These are phyloP conservation scores for Mesoligia furuncula DNA, from an alignment of 2,888 invertebrate genomes.

Conservation along the genomic window DNA sequence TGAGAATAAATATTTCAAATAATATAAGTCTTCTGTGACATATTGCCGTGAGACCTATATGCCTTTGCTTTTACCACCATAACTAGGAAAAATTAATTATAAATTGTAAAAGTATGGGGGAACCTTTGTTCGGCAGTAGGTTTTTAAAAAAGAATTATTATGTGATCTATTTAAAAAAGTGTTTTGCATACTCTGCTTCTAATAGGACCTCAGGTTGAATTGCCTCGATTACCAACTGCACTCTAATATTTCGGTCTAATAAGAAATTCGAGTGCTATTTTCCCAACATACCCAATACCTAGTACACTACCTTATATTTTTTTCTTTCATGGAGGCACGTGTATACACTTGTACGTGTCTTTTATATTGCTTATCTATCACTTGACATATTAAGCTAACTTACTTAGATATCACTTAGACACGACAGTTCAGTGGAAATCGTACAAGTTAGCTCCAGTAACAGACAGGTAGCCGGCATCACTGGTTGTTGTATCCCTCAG, in stretches of 20 bases:
- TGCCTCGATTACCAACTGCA: background rate
- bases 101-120: background rate
- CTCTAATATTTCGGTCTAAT: background rate
- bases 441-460: slow-evolving; percentile 30
- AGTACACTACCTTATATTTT: background rate
- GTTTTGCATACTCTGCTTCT: background rate
- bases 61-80: background rate
- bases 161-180: background rate
- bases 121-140: background rate
- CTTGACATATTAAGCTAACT: background rate
- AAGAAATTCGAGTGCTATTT: background rate
- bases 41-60: background rate
- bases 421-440: slow-evolving; percentile 37
- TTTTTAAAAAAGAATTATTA: background rate
- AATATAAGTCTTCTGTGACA: background rate
- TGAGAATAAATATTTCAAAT: background rate
- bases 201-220: background rate
- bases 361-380: slow-evolving; percentile 12
- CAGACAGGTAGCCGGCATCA: slow-evolving; percentile 30
- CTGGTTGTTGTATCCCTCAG: slow-evolving; percentile 39
- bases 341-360: background rate
- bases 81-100: background rate
- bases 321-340: background rate
- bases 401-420: slow-evolving; percentile 13
- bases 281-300: background rate